Evolutionary conservation across 2,797 vertebrate genomes (phyloP).

Genomic region (Hybognathus amarus): DNA sequence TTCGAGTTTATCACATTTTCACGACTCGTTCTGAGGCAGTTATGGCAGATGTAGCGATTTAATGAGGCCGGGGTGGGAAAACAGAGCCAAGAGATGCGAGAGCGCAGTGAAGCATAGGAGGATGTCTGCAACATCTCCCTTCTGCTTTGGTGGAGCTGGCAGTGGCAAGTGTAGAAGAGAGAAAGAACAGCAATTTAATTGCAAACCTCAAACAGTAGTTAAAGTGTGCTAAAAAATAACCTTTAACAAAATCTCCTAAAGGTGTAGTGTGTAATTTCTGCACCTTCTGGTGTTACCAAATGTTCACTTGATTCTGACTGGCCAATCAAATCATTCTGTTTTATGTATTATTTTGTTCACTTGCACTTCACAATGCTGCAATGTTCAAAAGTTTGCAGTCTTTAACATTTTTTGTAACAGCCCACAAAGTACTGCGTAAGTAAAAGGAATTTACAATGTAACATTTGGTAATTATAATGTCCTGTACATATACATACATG

Average conservation of each 20-base stretch:
- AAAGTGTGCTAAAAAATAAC: neutral
- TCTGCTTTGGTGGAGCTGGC: constrained; percentile 14
- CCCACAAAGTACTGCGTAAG: neutral
- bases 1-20: constrained; percentile 26
- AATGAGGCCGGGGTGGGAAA: constrained; percentile 17
- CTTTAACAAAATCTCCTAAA: neutral
- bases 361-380: neutral
- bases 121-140: constrained; percentile 6
- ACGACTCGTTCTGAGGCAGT: neutral
- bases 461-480: too few species aligned
- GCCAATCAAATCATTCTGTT: neutral
- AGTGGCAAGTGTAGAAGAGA: neutral
- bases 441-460: too few species aligned
- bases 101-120: constrained; percentile 31
- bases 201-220: neutral
- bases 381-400: neutral
- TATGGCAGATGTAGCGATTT: constrained; percentile 29
- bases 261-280: neutral
- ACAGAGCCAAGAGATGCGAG: constrained; percentile 63
- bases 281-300: neutral
- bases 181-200: neutral
- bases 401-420: neutral
- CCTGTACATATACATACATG: too few species aligned
- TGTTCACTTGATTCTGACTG: neutral
- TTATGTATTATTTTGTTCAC: neutral